These are phyloP conservation scores for Ptychobarbus kaznakovi DNA, from an alignment of 2,797 vertebrate species.

Conservation along the genomic window DNA sequence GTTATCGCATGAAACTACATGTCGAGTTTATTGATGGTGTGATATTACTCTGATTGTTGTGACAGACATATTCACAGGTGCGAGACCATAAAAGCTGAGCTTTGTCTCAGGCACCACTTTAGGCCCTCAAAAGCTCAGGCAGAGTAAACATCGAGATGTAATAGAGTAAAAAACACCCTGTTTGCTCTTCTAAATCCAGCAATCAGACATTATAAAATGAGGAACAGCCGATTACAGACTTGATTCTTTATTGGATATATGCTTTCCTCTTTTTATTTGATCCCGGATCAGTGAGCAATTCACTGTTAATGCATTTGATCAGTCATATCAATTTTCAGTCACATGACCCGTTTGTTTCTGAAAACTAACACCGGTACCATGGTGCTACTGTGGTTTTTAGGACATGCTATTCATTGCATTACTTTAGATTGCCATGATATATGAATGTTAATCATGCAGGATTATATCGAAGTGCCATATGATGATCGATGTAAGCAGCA, in stretches of 20 bases:
- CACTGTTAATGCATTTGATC: not conserved
- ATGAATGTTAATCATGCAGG: not conserved
- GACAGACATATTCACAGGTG: not conserved
- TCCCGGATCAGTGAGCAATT: not conserved
- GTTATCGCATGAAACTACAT: not conserved
- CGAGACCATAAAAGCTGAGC: not conserved
- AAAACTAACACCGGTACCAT: not conserved
- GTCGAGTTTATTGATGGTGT: not conserved
- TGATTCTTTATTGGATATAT: not conserved
- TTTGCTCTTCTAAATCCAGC: not conserved
- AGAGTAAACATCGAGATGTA: not conserved
- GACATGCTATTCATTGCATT: not conserved
- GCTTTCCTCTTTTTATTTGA: not conserved
- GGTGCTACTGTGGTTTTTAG: not conserved
- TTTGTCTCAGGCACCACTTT: conserved; percentile 7
- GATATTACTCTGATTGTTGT: not conserved
- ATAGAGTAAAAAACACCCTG: not conserved
- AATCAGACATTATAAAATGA: not conserved
- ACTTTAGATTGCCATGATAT: not conserved
- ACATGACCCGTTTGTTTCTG: not conserved
- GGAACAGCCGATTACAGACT: not conserved
- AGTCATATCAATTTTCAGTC: too few species aligned
- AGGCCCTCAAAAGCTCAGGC: not conserved
- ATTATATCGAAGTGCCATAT: not conserved
- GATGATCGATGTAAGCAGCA: not conserved